Evolutionary conservation across 2,797 vertebrate genomes (phyloP), one percentile per base, ranked within the genome.

Genomic region (Leptodactylus fallax): DNA sequence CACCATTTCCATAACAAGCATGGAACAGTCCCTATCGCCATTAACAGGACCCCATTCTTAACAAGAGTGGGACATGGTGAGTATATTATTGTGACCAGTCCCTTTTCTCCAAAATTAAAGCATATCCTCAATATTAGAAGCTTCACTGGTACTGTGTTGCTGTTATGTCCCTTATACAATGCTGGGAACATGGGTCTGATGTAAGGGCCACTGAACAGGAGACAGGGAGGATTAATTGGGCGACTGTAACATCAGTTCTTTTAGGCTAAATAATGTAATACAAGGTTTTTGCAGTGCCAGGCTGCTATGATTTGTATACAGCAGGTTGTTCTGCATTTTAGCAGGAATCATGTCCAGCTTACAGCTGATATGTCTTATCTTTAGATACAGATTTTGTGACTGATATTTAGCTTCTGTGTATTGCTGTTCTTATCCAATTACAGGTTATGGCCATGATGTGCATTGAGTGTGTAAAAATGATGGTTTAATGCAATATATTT

Each of bases 1-100:
- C 97, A 98, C 94, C 97, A 98, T 95, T 98, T 98, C 94, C 97
- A 98, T 95, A 98, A 96, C 94, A 98, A 97, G 92, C 97, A 98
- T 90, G 97, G 97, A 91, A 97, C 97, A 0, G 97, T 97, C 92
- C 97, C 97, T 78, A 97, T 98, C 91, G 97, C 97, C 92, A 98
- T 98, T 96, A 98, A 98, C 96, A 96, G 97, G 95, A 97, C 97
- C 95, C 97, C 97, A 93, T 97, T 98, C 93, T 96, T 98, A 92
- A 98, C 97, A 87, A 96, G 97, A 93, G 97, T 96, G 90, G 97
- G 96, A 90, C 97, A 98, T 93, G 97, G 97, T 98, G 96, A 98
- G 97, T 94, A 90, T 89, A 67, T 6, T 56, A 65, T 79, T 23
- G 36, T 16, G 7, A 78, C 45, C 58, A 79, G 25, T 72, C 4